Base-by-base conservation (phyloP, 1,140 invertebrate genomes). In the Choristoneura fumiferana region DNA sequence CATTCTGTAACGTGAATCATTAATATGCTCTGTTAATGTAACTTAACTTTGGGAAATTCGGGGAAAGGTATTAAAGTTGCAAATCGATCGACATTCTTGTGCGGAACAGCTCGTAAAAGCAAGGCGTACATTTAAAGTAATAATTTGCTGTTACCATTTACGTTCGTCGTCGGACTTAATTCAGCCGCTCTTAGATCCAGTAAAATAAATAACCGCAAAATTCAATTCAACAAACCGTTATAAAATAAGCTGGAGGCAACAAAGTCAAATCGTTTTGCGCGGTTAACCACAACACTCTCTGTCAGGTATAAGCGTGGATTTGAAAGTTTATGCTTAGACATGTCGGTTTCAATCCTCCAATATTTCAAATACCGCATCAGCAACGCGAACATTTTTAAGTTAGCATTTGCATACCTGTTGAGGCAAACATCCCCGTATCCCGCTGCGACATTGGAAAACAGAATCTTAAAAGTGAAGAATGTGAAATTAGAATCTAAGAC, bases 161-260 rank as follows among this genome's bases (percentile, higher is more conserved):
- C 33, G 39, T 54, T 36, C 22, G 37, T 37, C 52, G 38, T 22
- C 45, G 29, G 57, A 54, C 53, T 63, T 62, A 60, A 58, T 45
- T 43, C 38, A 29, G 36, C 60, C 61, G 66, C 60, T 61, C 71
- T 79, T 60, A 75, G 65, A 62, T 73, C 65, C 68, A 77, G 71
- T 81, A 79, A 82, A 82, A 84, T 87, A 85, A 88, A 85, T 80
- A 87, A 88, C 85, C 85, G 76, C 85, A 87, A 76, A 86, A 88
- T 86, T 88, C 85, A 86, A 88, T 88, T 85, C 73, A 76, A 81
- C 81, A 78, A 75, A 79, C 85, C 85, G 85, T 88, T 87, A 86
- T 85, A 83, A 84, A 85, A 87, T 88, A 81, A 84, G 77, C 81
- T 81, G 62, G 45, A 77, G 74, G 80, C 75, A 71, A 83, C 78